phyloP scores from a whole-genome alignment of 2,797 vertebrate species.

The Oceanodroma leucorhoa region DNA sequence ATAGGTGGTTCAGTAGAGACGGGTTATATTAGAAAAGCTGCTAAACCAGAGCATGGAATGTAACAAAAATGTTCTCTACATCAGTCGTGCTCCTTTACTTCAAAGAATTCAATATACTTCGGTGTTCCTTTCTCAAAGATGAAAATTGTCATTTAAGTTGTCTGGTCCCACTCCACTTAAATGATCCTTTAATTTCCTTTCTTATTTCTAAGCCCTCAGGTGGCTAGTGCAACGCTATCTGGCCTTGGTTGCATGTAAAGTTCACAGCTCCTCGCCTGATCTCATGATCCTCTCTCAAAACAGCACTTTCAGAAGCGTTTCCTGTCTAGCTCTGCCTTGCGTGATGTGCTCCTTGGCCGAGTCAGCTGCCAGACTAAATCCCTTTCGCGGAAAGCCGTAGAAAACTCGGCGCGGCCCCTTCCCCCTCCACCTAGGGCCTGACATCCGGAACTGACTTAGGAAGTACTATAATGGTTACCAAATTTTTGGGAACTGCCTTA shows the following conservation, averaged over 20 bases:
- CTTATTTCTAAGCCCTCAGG: conserved; percentile 82
- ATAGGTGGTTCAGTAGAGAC: neutral
- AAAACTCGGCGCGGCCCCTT: conserved; percentile 42
- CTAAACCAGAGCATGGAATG: conserved; percentile 53
- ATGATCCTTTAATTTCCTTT: conserved; percentile 97
- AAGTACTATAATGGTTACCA: conserved; percentile 98
- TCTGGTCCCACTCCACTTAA: conserved; percentile 79
- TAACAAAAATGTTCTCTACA: conserved; percentile 47
- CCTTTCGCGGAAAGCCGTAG: conserved; percentile 69
- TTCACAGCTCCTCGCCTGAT: conserved; percentile 85
- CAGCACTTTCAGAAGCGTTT: conserved; percentile 81
- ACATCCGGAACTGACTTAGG: conserved; percentile 92
- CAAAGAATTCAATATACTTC: conserved; percentile 73
- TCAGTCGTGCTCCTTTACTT: conserved; percentile 31
- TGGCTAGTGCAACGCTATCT: conserved; percentile 68
- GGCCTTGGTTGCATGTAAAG: conserved; percentile 79
- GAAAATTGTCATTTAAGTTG: conserved; percentile 39
- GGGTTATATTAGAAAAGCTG: neutral
- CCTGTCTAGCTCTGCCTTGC: conserved; percentile 83
- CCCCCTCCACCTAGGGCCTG: conserved; percentile 74
- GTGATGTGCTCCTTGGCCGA: conserved; percentile 72
- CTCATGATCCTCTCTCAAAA: conserved; percentile 87
- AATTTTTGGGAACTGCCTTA: conserved; percentile 85
- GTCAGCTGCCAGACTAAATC: conserved; percentile 79
- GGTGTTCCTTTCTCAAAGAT: conserved; percentile 50